Evolutionary conservation across 2,888 invertebrate genomes (phyloP).

Genomic region (Geotrupes spiniger): DNA sequence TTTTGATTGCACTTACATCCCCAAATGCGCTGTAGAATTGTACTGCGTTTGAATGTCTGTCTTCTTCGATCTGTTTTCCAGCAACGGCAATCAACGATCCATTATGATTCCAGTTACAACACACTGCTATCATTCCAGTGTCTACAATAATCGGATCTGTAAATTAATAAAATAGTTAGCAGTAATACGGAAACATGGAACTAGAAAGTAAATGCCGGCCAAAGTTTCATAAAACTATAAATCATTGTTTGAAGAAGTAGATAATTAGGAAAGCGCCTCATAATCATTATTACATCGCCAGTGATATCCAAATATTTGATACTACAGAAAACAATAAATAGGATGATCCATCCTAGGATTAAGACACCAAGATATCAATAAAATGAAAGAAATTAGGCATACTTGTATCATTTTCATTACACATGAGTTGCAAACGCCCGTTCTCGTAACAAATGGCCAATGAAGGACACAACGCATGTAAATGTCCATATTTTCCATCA

Average conservation of each 20-base stretch:
- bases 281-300: no score
- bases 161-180: conserved; percentile 33
- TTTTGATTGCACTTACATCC: conserved; percentile 55
- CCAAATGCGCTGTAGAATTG: conserved; percentile 90
- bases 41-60: conserved; percentile 74
- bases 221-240: no score
- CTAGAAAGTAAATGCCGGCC: no score
- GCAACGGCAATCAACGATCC: conserved; percentile 87
- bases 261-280: no score
- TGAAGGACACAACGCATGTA: conserved; percentile 67
- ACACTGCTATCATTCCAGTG: conserved; percentile 75
- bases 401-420: conserved; percentile 85
- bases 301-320: no score
- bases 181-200: no score
- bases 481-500: conserved; percentile 69
- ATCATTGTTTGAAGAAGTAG: no score
- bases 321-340: no score
- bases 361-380: no score
- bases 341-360: no score
- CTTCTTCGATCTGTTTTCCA: conserved; percentile 61
- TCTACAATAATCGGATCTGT: conserved; percentile 80
- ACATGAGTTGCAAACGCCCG: conserved; percentile 87
- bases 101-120: conserved; percentile 90
- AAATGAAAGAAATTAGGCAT: no score
- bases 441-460: conserved; percentile 85